Conservation (phyloP, 2,888 invertebrate species). For the Isoperla grammatica region DNA sequence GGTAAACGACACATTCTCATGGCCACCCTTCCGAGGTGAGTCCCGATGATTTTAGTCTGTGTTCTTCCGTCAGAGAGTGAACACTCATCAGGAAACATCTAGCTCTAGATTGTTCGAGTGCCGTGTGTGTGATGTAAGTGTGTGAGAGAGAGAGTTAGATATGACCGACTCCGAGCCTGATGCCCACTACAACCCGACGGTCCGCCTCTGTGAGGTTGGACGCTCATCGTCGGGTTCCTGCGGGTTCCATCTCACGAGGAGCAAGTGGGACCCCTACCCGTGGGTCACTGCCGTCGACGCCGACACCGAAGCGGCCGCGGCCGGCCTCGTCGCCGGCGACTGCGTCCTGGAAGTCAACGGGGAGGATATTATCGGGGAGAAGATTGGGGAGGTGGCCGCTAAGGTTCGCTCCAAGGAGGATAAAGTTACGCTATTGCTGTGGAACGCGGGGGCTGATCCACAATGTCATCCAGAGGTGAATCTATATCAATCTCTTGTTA, state of each 20-base stretch:
- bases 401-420: conserved; percentile 33
- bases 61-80: neutral
- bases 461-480: conserved; percentile 32
- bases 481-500: conserved; percentile 32
- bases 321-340: conserved; percentile 64
- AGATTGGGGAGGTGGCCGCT: conserved; percentile 50
- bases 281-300: conserved; percentile 65
- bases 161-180: neutral
- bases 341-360: conserved; percentile 63
- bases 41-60: neutral
- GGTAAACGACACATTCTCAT: neutral
- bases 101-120: no score
- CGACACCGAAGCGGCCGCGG: conserved; percentile 55
- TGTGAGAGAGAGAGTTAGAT: neutral
- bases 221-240: conserved; percentile 56
- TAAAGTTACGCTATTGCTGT: conserved; percentile 34
- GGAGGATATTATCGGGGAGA: conserved; percentile 50
- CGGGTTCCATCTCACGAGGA: conserved; percentile 67
- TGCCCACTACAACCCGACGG: neutral
- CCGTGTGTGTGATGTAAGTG: neutral
- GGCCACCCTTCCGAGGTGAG: neutral
- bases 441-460: conserved; percentile 35
- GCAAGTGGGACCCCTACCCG: conserved; percentile 77
- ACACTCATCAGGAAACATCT: no score
- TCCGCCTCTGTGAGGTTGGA: conserved; percentile 45